phyloP scores from a whole-genome alignment of 2,113 vertebrate genomes.

The Cinclus cinclus region DNA sequence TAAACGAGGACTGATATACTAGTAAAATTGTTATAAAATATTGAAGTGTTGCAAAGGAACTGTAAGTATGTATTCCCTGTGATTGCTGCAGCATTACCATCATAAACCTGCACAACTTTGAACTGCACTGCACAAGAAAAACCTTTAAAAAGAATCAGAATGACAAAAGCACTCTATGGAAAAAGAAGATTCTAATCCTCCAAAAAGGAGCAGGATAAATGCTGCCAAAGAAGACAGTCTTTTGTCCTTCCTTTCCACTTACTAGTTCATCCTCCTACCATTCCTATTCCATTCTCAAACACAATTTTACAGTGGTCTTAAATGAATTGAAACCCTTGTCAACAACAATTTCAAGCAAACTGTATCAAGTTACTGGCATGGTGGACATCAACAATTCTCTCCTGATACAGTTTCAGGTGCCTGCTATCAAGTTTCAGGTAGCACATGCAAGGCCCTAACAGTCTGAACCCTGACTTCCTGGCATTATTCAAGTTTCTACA shows the following conservation, averaged over 20 bases:
- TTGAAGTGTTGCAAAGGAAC: neutral
- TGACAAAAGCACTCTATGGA: neutral
- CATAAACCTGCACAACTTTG: neutral
- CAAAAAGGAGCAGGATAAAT: neutral
- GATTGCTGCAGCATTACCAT: neutral
- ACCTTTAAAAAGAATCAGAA: neutral
- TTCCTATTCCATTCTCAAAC: neutral
- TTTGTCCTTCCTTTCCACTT: neutral
- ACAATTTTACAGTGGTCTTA: neutral
- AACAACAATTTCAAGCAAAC: neutral
- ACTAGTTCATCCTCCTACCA: neutral
- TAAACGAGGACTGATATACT: neutral
- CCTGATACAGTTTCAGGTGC: neutral
- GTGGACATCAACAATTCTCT: neutral
- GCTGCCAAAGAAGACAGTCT: neutral
- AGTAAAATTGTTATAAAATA: neutral
- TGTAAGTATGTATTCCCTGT: neutral
- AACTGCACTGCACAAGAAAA: neutral
- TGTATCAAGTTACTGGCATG: neutral
- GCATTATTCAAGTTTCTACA: neutral
- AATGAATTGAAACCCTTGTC: neutral
- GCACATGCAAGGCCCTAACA: accelerated
- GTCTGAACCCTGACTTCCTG: neutral
- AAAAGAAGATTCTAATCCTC: neutral
- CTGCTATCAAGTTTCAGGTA: neutral